Evolutionary conservation across 2,888 invertebrate genomes (phyloP), one percentile per base, ranked within the genome.

Genomic region (Rhagonycha fulva): DNA sequence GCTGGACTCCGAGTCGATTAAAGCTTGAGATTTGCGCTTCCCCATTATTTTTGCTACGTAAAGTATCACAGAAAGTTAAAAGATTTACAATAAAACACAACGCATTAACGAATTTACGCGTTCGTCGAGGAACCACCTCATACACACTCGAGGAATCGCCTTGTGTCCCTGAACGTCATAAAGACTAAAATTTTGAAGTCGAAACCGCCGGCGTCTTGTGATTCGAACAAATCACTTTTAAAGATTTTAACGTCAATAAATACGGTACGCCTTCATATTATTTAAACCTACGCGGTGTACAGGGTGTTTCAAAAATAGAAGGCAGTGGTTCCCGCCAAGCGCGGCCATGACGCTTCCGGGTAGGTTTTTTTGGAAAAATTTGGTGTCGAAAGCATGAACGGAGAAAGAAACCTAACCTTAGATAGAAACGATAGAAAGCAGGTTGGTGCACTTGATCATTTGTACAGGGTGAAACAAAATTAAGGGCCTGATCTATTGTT

Each of bases 1-100:
- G 87, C 94, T 95, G 76, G 94, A 94, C 87, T 95, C 95, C 23
- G 95, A 94, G 86, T 96, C 95, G 82, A 95, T 93, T 79, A 95
- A 89, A 62, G 94, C 94, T 86, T 95, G 94, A 87, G 93, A 94
- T 88, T 95, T 95, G 82, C 96, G 91, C 89, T 96, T 96, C 83
- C 93, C 95, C 95, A 96, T 96, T 88, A 47, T 47, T 47, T 47
- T 47, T 47, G 0, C 47, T n/a, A 47, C n/a, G 47, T 47, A 47
- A 32, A 47, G n/a, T 47, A 47, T 47, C 47, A 47, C 47, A 47
- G 47, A 47, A n/a, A n/a, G 47, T 7, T 47, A n/a, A 47, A 47
- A 47, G n/a, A 47, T 47, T 47, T 47, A 47, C 47, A n/a, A 47
- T 47, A 47, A 47, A 47, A 47, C n/a, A n/a, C 47, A 47, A 47